phyloP scores from a whole-genome alignment of 2,888 invertebrate species.

The Hymenopus coronatus region DNA sequence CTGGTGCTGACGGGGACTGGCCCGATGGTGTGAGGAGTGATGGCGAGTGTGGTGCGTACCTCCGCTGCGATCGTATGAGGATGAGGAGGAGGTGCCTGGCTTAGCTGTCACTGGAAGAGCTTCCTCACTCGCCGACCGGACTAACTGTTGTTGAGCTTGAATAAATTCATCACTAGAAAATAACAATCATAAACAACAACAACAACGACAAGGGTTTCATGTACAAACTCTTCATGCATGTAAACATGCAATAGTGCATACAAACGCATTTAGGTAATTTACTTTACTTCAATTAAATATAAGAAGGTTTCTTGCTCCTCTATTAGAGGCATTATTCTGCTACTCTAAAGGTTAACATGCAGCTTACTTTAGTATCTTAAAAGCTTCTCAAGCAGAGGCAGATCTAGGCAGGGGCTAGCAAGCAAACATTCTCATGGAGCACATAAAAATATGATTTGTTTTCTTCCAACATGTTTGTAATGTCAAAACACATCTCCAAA shows the following conservation, averaged over 20 bases:
- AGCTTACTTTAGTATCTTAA: too few species aligned
- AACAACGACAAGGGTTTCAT: constrained; percentile 22
- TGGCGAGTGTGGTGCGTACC: constrained; percentile 17
- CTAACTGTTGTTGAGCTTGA: constrained; percentile 95
- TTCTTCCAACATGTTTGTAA: too few species aligned
- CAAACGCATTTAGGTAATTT: not conserved
- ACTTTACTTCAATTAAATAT: not conserved
- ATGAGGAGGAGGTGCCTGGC: constrained; percentile 23
- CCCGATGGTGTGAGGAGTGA: not conserved
- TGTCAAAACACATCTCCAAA: too few species aligned
- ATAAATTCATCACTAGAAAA: constrained; percentile 96
- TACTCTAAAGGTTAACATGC: too few species aligned
- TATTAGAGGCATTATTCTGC: too few species aligned
- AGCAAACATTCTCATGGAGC: too few species aligned
- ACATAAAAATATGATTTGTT: too few species aligned
- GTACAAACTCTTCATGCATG: not conserved
- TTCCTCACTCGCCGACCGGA: constrained; percentile 93
- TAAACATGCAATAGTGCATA: not conserved
- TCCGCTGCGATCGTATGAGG: constrained; percentile 10
- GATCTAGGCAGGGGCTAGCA: too few species aligned
- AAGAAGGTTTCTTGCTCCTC: not conserved
- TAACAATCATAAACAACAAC: constrained; percentile 45
- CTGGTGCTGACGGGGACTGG: constrained; percentile 11
- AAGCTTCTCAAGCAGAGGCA: too few species aligned
- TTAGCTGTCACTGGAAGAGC: constrained; percentile 58